Percentiles rank a stretch among this genome's conserved stretches.
Conservation (phyloP, 2,797 vertebrate species). For the Eupleurogrammus muticus region DNA sequence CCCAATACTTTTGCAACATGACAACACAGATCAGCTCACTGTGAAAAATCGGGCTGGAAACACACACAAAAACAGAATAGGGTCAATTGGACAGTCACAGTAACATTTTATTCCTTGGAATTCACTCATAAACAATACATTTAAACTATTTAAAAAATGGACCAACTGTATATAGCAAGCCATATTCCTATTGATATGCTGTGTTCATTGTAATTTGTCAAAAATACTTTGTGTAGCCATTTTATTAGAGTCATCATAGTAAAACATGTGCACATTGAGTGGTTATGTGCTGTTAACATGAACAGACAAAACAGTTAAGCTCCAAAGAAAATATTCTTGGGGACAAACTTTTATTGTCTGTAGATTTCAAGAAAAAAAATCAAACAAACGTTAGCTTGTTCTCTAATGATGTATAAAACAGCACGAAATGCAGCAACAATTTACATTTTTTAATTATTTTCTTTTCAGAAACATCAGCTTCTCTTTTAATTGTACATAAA, state of each 20-base stretch:
- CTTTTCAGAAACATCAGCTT: too few species aligned
- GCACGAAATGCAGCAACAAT: too few species aligned
- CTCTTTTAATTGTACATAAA: too few species aligned
- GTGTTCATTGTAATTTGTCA: constrained; percentile 8
- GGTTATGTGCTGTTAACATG: too few species aligned
- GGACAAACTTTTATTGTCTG: not conserved
- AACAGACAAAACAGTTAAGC: not conserved
- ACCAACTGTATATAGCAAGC: not conserved
- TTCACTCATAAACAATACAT: not conserved
- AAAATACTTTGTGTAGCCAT: not conserved
- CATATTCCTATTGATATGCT: constrained; percentile 6
- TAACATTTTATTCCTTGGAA: not conserved
- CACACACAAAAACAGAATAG: constrained; percentile 27
- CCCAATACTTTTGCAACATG: constrained; percentile 54
- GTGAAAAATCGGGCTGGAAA: constrained; percentile 44
- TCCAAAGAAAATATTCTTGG: not conserved
- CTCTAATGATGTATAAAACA: constrained; percentile 12
- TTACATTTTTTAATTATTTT: too few species aligned
- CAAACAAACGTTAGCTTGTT: not conserved
- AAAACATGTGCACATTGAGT: too few species aligned
- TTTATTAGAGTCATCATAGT: not conserved
- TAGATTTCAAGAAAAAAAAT: not conserved
- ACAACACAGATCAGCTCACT: constrained; percentile 49
- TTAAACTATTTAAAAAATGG: not conserved
- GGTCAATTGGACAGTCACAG: constrained; percentile 4